These are phyloP conservation scores for Mormyrus hasselquistii DNA, from an alignment of 2,797 vertebrate species.

Conservation along the genomic window DNA sequence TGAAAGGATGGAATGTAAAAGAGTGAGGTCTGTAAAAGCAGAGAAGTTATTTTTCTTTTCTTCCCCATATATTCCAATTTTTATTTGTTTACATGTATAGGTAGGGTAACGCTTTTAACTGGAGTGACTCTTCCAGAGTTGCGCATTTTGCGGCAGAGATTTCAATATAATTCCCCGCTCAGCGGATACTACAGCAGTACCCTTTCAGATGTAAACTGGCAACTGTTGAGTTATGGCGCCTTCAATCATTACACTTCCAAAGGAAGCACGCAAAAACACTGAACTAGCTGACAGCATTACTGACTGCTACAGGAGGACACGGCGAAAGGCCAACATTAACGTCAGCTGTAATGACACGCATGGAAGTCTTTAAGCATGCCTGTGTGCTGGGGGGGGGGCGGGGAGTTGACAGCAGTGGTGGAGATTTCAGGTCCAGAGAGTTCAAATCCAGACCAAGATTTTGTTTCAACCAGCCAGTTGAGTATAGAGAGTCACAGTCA, in stretches of 20 bases:
- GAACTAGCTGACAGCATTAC: background rate
- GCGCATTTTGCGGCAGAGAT: background rate
- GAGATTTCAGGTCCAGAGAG: background rate
- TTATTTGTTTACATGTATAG: background rate
- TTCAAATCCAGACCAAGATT: background rate
- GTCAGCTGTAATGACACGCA: background rate
- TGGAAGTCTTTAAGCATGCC: background rate
- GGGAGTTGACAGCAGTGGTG: background rate
- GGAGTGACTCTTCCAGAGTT: background rate
- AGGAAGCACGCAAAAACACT: background rate
- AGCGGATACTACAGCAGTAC: background rate
- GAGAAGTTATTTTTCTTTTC: background rate
- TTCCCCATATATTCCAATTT: background rate
- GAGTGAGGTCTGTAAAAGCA: background rate
- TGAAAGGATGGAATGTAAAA: background rate
- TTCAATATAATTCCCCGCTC: background rate
- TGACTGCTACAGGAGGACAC: background rate
- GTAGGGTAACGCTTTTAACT: background rate
- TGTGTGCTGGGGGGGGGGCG: background rate
- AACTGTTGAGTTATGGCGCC: background rate
- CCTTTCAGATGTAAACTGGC: background rate
- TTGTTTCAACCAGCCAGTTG: background rate
- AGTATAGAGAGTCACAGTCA: background rate
- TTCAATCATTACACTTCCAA: background rate
- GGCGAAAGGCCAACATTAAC: background rate